phyloP scores from a whole-genome alignment of 2,797 vertebrate species.

The Anomalospiza imberbis region DNA sequence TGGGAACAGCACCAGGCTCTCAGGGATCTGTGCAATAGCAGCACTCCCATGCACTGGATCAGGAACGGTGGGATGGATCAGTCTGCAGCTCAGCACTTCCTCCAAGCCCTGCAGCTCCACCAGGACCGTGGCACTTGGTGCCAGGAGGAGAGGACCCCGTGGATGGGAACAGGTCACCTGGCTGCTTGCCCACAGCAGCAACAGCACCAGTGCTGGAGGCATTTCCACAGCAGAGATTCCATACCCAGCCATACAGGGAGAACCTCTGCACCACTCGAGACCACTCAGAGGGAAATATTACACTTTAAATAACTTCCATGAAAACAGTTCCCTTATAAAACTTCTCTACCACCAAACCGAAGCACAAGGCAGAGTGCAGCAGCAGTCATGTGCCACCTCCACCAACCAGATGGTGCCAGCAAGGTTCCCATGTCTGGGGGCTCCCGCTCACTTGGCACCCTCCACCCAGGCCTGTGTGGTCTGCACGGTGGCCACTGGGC shows the following conservation, averaged over 20 bases:
- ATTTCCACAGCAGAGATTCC: not conserved
- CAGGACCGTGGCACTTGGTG: fast-evolving
- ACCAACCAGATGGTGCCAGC: not conserved
- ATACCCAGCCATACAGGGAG: not conserved
- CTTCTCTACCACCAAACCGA: not conserved
- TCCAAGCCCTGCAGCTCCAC: not conserved
- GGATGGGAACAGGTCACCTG: fast-evolving
- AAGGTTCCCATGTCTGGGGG: fast-evolving
- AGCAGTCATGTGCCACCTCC: not conserved
- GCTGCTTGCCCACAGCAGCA: fast-evolving
- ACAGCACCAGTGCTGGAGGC: not conserved
- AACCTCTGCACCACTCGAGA: fast-evolving
- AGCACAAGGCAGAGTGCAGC: fast-evolving
- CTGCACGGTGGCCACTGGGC: not conserved
- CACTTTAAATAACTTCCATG: not conserved
- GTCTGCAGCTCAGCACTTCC: not conserved
- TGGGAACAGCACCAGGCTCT: not conserved
- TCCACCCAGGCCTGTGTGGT: fast-evolving
- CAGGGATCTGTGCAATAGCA: not conserved
- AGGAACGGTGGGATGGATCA: not conserved
- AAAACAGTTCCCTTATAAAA: not conserved
- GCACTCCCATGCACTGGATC: not conserved
- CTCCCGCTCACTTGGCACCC: not conserved
- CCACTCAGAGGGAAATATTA: not conserved
- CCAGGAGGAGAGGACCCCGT: not conserved